Evolutionary conservation across 2,113 vertebrate genomes (phyloP).

Genomic region (Plectropomus leopardus): DNA sequence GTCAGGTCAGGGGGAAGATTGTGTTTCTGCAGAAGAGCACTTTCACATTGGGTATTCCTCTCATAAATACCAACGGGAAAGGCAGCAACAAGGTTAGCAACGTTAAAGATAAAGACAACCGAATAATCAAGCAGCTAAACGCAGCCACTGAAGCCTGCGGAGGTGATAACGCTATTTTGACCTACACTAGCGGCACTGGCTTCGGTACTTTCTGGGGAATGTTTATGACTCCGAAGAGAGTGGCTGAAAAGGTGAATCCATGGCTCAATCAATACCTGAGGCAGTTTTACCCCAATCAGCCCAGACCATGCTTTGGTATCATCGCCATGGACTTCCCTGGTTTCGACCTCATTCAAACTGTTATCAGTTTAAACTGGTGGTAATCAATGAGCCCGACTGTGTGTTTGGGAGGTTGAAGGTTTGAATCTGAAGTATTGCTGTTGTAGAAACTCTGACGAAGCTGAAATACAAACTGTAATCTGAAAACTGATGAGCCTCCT

Average conservation of each 20-base stretch:
- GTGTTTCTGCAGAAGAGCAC: conserved; percentile 82
- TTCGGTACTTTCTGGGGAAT: conserved; percentile 73
- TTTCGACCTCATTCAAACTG: conserved; percentile 77
- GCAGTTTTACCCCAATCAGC: conserved; percentile 32
- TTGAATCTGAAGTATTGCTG: background rate
- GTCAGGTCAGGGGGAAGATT: conserved; percentile 82
- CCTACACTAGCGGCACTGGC: conserved; percentile 83
- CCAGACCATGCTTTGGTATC: conserved; percentile 79
- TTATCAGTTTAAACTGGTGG: conserved; percentile 78
- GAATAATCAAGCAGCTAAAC: conserved; percentile 50
- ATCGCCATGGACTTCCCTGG: conserved; percentile 86
- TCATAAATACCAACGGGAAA: conserved; percentile 53
- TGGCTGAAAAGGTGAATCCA: conserved; percentile 82
- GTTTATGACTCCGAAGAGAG: conserved; percentile 74
- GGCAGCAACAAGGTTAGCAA: conserved; percentile 65
- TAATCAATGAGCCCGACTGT: background rate
- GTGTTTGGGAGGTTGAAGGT: background rate
- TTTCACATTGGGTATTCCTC: conserved; percentile 57
- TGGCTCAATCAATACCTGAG: conserved; percentile 79
- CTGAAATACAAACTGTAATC: background rate
- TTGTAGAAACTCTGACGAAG: background rate
- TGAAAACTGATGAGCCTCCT: background rate
- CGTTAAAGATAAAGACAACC: conserved; percentile 48
- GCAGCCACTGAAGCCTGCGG: conserved; percentile 48
- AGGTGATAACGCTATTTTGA: conserved; percentile 70